Percentiles rank a stretch among this genome's conserved stretches.
Conservation (phyloP, 2,797 vertebrate genomes). For the Lepidocolaptes lacrymiger region DNA sequence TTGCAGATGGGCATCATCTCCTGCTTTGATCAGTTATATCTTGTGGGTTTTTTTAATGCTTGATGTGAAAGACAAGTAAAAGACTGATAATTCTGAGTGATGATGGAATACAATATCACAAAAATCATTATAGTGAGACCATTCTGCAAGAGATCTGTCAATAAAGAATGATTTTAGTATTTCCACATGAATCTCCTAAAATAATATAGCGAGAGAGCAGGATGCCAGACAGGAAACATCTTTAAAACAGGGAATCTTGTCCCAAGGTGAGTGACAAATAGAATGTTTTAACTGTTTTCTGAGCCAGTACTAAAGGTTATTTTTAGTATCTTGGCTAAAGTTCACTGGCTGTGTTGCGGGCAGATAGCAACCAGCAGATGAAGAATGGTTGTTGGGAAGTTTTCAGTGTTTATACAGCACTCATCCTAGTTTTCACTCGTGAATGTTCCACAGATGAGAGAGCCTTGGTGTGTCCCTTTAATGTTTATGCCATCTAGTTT, state of each 20-base stretch:
- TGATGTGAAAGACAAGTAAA: not conserved
- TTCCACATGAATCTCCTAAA: not conserved
- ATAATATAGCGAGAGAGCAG: not conserved
- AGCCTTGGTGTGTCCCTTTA: not conserved
- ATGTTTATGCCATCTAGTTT: not conserved
- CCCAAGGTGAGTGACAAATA: not conserved
- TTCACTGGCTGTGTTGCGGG: not conserved
- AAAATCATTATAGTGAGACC: not conserved
- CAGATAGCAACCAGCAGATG: not conserved
- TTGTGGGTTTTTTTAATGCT: not conserved
- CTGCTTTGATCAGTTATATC: not conserved
- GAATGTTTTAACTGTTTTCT: not conserved
- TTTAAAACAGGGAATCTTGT: not conserved
- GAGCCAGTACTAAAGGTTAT: not conserved
- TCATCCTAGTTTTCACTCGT: not conserved
- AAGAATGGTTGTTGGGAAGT: not conserved
- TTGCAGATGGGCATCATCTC: not conserved
- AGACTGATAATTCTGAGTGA: not conserved
- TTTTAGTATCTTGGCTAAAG: not conserved
- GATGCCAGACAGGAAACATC: not conserved
- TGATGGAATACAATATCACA: not conserved
- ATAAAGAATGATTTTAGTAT: not conserved
- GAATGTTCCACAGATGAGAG: not conserved
- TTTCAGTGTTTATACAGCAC: not conserved
- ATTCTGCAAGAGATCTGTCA: not conserved